Conservation (phyloP, 2,113 vertebrate genomes). For the Pao palembangensis region DNA sequence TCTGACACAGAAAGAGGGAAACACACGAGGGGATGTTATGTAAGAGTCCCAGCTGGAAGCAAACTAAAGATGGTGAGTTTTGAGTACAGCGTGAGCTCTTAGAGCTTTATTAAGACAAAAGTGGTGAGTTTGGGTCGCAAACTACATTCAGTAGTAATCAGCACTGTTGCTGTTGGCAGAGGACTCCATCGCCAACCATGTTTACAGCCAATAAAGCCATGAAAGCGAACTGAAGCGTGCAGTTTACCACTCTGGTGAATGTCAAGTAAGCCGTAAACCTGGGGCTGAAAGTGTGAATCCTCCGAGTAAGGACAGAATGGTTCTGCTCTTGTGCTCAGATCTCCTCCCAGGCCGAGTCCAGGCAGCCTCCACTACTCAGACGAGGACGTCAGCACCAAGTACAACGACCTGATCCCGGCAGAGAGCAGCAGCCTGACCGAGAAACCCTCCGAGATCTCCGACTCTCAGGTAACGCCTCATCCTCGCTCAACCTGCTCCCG, state of each 20-base stretch:
- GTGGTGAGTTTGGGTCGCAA: neutral
- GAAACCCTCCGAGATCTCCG: conserved; percentile 92
- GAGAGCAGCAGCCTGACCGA: conserved; percentile 97
- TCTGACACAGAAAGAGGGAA: too few relatives aligned
- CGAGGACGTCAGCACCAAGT: conserved; percentile 93
- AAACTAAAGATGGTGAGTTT: neutral
- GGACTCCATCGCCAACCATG: neutral
- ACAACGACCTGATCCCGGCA: conserved; percentile 92
- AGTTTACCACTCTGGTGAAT: too few relatives aligned
- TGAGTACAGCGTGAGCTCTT: neutral
- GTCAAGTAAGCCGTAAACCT: neutral
- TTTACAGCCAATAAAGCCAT: neutral
- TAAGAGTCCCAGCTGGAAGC: too few relatives aligned
- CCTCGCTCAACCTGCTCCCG: neutral
- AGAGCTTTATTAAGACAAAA: neutral
- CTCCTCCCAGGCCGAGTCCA: conserved; percentile 91
- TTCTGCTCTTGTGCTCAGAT: conserved; percentile 68
- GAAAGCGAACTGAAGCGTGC: too few relatives aligned
- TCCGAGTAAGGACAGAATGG: too few relatives aligned
- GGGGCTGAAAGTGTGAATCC: neutral
- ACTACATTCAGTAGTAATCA: neutral
- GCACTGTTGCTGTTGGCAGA: neutral
- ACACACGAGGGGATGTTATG: neutral
- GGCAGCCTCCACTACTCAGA: conserved; percentile 96
- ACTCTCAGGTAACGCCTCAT: conserved; percentile 82